These are phyloP conservation scores for Nymphalis c-album DNA, from an alignment of 2,888 invertebrate species.

Conservation along the genomic window DNA sequence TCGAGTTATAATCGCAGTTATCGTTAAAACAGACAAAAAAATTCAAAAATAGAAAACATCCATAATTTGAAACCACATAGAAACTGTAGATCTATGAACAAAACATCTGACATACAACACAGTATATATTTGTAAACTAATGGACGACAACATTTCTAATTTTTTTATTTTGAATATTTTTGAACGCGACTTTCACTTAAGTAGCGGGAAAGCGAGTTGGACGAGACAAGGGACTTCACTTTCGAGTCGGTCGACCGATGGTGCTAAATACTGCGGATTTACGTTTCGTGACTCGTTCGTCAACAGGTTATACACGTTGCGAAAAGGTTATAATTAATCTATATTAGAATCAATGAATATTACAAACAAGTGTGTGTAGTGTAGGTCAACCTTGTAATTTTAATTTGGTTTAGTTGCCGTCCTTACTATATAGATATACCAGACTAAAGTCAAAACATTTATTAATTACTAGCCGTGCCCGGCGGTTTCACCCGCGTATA, in stretches of 20 bases:
- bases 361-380: too few relatives aligned
- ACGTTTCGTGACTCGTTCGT: constrained; percentile 13
- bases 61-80: background rate
- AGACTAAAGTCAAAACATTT: too few relatives aligned
- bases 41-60: too few relatives aligned
- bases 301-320: constrained; percentile 1
- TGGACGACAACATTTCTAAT: background rate
- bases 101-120: background rate
- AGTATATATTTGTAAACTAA: background rate
- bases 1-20: too few relatives aligned
- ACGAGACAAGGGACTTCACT: constrained; percentile 22
- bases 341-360: too few relatives aligned
- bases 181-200: constrained; percentile 30
- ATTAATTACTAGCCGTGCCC: too few relatives aligned
- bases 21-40: too few relatives aligned
- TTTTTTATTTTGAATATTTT: constrained; percentile 14
- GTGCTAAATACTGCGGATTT: constrained; percentile 4
- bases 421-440: too few relatives aligned
- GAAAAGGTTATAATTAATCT: background rate
- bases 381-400: too few relatives aligned
- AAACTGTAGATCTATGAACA: background rate
- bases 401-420: too few relatives aligned
- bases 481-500: too few relatives aligned
- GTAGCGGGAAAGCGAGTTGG: constrained; percentile 21
- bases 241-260: constrained; percentile 22